Percentiles rank a stretch among this genome's conserved stretches.
phyloP scores from a whole-genome alignment of 2,797 vertebrate genomes.

The Leucoraja ocellata region DNA sequence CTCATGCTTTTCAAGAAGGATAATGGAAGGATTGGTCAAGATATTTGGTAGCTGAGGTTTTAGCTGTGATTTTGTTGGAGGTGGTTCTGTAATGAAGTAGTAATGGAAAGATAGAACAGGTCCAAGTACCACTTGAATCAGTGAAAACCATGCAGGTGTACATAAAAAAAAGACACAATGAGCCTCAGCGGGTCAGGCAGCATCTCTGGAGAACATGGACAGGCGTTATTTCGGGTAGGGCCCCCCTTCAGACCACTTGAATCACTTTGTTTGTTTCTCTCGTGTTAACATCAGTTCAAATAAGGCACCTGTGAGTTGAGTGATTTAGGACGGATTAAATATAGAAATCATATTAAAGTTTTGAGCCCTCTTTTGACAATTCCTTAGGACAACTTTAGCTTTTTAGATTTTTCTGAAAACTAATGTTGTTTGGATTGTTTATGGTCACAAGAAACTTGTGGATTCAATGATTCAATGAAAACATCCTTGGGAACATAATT shows the following conservation, averaged over 20 bases:
- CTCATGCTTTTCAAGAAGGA: background rate
- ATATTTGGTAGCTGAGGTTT: background rate
- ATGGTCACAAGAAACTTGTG: background rate
- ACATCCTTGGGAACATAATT: background rate
- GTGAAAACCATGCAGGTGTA: too few relatives aligned
- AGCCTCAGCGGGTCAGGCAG: too few relatives aligned
- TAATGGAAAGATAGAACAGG: slow-evolving; percentile 29
- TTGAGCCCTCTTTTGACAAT: background rate
- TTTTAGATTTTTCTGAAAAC: background rate
- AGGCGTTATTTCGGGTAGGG: too few relatives aligned
- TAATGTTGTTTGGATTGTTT: background rate
- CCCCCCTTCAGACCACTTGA: background rate
- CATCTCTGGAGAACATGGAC: too few relatives aligned
- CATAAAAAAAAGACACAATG: too few relatives aligned
- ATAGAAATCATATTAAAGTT: too few relatives aligned
- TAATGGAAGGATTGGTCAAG: background rate
- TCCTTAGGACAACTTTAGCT: background rate
- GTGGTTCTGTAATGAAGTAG: background rate
- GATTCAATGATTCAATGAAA: background rate
- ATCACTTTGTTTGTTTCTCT: background rate
- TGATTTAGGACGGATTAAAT: background rate
- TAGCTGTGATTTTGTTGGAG: background rate
- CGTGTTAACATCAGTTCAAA: background rate
- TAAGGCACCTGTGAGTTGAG: background rate
- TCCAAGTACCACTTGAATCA: slow-evolving; percentile 28